A percentile compares a stretch with the other conserved stretches of the same genome.
phyloP scores from a whole-genome alignment of 2,888 invertebrate species.

The Rhagonycha fulva region DNA sequence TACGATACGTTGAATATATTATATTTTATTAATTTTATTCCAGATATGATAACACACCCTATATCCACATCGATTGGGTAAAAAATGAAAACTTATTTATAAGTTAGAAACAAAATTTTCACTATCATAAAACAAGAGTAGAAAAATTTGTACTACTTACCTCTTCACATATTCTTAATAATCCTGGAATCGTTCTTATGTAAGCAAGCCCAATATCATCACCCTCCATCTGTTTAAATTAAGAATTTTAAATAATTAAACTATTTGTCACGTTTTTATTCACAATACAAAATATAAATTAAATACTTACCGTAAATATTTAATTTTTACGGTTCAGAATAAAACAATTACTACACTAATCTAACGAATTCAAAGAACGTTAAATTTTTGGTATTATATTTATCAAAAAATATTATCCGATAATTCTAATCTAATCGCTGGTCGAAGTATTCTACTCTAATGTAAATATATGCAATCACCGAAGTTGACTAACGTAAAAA shows the following conservation, averaged over 20 bases:
- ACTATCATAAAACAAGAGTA: background rate
- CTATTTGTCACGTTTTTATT: background rate
- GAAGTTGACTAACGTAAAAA: background rate
- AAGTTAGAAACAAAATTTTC: background rate
- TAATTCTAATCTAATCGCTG: slow-evolving; percentile 5
- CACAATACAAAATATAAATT: background rate
- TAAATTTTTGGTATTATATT: background rate
- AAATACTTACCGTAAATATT: slow-evolving; percentile 4
- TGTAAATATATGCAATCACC: background rate
- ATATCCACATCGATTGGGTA: background rate
- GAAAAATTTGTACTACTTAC: background rate
- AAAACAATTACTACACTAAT: background rate
- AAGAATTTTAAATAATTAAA: background rate
- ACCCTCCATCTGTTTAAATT: slow-evolving; percentile 2
- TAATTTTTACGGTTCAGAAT: background rate
- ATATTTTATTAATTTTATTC: background rate
- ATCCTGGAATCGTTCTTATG: slow-evolving; percentile 15
- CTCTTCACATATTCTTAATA: slow-evolving; percentile 14
- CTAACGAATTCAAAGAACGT: background rate
- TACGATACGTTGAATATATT: background rate
- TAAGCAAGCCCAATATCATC: slow-evolving; percentile 9
- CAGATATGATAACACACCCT: background rate
- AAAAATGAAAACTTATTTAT: background rate
- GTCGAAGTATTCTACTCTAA: background rate
- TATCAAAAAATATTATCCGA: slow-evolving; percentile 1